Conservation (phyloP, 2,797 vertebrate genomes). For the Allobates femoralis region DNA sequence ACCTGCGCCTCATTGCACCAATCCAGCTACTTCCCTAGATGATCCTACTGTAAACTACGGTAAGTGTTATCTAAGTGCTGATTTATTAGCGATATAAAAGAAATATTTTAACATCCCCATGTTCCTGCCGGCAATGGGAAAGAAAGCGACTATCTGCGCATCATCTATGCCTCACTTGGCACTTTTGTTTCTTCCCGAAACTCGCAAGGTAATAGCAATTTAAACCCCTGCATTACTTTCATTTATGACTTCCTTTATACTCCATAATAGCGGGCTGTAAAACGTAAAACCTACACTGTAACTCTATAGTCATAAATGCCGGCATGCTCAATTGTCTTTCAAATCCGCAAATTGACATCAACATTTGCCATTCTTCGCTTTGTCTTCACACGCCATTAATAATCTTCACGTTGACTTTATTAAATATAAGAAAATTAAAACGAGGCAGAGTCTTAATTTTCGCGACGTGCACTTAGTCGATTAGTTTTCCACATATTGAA, state of each 20-base stretch:
- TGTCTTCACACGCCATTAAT: constrained; percentile 48
- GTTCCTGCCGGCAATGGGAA: constrained; percentile 15
- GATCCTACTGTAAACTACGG: constrained; percentile 9
- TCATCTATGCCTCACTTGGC: constrained; percentile 1
- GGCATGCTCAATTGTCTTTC: constrained; percentile 40
- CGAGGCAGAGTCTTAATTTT: constrained; percentile 36
- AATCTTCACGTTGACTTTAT: constrained; percentile 41
- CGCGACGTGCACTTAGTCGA: constrained; percentile 13
- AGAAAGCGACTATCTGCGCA: constrained; percentile 27
- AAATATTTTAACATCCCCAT: constrained; percentile 30
- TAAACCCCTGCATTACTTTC: constrained; percentile 37
- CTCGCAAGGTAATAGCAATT: constrained; percentile 21
- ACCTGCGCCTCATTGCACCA: not conserved
- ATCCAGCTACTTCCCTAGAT: not conserved
- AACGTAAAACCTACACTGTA: constrained; percentile 51
- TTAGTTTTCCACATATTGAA: constrained; percentile 48
- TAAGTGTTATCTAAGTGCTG: not conserved
- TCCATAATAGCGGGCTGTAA: constrained; percentile 40
- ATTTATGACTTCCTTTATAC: constrained; percentile 40
- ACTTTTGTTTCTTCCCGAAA: constrained; percentile 7
- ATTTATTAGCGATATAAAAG: not conserved
- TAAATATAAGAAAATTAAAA: constrained; percentile 45
- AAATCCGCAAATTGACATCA: constrained; percentile 53
- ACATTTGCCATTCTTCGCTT: constrained; percentile 46
- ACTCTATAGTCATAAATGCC: constrained; percentile 29